These are phyloP conservation scores for Sebastes umbrosus DNA, from an alignment of 2,797 vertebrate genomes.

Conservation along the genomic window DNA sequence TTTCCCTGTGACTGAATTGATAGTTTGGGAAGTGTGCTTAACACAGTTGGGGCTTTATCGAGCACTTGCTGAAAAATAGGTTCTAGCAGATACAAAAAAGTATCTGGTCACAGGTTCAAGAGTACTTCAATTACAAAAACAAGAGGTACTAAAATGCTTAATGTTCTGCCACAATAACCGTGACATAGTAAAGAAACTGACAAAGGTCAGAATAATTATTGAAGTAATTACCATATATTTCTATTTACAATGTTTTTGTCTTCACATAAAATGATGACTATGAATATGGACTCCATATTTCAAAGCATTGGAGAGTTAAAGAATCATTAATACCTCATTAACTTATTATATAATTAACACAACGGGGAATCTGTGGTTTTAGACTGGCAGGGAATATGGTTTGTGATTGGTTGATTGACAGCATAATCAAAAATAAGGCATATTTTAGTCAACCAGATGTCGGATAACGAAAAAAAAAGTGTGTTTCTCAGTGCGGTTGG, in stretches of 20 bases:
- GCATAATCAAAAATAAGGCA: not conserved
- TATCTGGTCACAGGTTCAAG: not conserved
- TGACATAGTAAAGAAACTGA: constrained; percentile 4
- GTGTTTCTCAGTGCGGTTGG: not conserved
- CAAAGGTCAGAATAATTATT: constrained; percentile 14
- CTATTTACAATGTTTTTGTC: not conserved
- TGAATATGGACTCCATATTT: not conserved
- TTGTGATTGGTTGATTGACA: not conserved
- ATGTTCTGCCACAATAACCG: not conserved
- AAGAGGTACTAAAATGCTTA: constrained; percentile 10
- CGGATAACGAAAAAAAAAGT: not conserved
- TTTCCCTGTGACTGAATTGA: not conserved
- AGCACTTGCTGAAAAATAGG: not conserved
- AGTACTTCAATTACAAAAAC: constrained; percentile 31
- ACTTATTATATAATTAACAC: not conserved
- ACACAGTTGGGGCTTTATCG: not conserved
- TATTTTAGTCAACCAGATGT: not conserved
- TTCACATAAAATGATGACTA: not conserved
- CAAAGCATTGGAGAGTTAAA: not conserved
- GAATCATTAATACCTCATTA: not conserved
- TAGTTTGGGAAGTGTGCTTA: not conserved
- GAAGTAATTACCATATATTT: constrained; percentile 17
- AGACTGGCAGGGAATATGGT: not conserved
- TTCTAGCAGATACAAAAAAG: not conserved
- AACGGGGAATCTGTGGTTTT: not conserved